phyloP scores from a whole-genome alignment of 1,140 invertebrate species.

The Pseudomyrmex pallidus region DNA sequence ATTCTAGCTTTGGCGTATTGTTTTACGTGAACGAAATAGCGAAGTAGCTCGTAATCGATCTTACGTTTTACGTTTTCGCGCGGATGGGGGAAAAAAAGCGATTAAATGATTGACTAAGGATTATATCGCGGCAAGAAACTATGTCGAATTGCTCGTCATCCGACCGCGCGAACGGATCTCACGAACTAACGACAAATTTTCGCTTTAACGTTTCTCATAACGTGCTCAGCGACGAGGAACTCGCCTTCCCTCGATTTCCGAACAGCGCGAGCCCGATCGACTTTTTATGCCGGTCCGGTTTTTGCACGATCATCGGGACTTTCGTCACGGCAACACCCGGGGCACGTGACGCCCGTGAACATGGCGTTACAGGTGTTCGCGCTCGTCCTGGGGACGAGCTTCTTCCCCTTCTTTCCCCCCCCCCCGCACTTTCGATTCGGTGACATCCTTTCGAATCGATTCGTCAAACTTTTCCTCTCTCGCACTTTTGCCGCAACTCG shows the following conservation, averaged over 20 bases:
- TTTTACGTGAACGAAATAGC: constrained; percentile 28
- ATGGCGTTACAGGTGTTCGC: constrained; percentile 81
- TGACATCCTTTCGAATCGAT: constrained; percentile 66
- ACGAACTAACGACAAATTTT: constrained; percentile 71
- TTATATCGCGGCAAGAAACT: constrained; percentile 22
- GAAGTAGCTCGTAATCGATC: constrained; percentile 11
- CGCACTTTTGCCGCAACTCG: constrained; percentile 62
- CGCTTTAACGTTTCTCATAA: constrained; percentile 76
- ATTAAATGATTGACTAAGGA: constrained; percentile 39
- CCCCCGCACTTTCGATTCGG: constrained; percentile 40
- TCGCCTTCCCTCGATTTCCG: constrained; percentile 73
- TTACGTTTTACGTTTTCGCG: constrained; percentile 5
- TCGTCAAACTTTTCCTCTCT: constrained; percentile 71
- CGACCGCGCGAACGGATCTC: constrained; percentile 28
- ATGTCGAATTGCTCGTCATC: constrained; percentile 19
- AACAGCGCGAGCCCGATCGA: constrained; percentile 77
- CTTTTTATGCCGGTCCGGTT: constrained; percentile 67
- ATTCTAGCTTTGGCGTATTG: neutral
- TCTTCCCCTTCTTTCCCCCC: too few relatives aligned
- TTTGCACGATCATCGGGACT: constrained; percentile 71
- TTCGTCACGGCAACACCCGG: constrained; percentile 82
- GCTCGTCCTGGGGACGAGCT: constrained; percentile 56
- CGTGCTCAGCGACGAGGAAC: constrained; percentile 72
- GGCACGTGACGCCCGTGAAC: constrained; percentile 80
- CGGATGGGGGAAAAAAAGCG: neutral